Evolutionary conservation across 2,113 vertebrate genomes (phyloP), one percentile per base, ranked within the genome.

Genomic region (Gallinago jamesoni): DNA sequence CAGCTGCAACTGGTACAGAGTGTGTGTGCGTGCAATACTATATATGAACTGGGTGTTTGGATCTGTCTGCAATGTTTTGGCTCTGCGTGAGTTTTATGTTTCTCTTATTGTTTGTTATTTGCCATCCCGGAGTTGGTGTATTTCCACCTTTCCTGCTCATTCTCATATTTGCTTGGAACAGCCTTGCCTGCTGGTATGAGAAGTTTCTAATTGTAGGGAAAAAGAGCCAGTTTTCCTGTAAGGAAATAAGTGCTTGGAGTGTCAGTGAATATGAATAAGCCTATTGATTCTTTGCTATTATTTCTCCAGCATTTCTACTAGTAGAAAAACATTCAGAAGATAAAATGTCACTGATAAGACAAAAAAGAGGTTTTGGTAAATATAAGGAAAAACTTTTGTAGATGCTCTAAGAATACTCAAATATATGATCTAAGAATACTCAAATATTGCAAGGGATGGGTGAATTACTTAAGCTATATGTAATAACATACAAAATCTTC

Each of bases 131-230:
- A 83, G 50, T 23, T 87, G 66, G 63, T 91, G 87, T 92, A 55
- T 75, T 97, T 94, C 76, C 87, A 96, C 81, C 69, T 88, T 83
- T 85, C 79, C 64, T 74, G 63, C 53, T 87, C 89, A 12, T 87
- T 95, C 74, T 87, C n/a, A n/a, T 43, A 87, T 79, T 93, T 94
- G 43, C 56, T 72, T 69, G 76, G 84, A 97, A 89, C 64, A 81
- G 64, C 52, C 24, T 78, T 91, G 87, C 70, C 59, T 76, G 68
- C 60, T 91, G 62, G 21, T 48, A 55, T 74, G 73, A 84, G 94
- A 90, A 81, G 50, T 84, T 96, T 87, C 59, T 85, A 93, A 73
- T 33, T 86, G 59, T 55, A 82, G 75, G 64, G 79, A 20, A 50
- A 76, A 67, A 85, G 23, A 93, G 57, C 12, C 35, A 74, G 48